These are phyloP conservation scores for Podarcis lilfordi DNA, from an alignment of 2,797 vertebrate species.

Conservation along the genomic window DNA sequence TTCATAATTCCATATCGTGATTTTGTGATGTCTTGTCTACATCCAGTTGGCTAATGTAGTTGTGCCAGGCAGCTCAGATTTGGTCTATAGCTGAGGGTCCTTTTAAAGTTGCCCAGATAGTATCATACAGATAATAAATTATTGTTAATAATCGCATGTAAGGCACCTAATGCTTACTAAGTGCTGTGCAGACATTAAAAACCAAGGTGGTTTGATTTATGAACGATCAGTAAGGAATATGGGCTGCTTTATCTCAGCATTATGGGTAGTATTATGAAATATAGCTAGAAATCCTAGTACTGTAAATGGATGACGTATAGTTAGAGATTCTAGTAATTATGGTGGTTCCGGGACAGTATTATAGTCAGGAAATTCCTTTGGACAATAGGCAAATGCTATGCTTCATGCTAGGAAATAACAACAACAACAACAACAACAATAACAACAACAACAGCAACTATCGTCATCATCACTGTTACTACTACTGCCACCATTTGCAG, in stretches of 20 bases:
- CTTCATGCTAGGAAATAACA: conserved; percentile 27
- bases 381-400: conserved; percentile 53
- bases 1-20: too few relatives aligned
- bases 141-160: not conserved
- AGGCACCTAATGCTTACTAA: too few relatives aligned
- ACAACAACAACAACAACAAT: too few relatives aligned
- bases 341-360: conserved; percentile 77
- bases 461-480: too few relatives aligned
- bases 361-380: conserved; percentile 76
- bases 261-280: conserved; percentile 44
- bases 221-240: not conserved
- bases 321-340: conserved; percentile 55
- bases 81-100: not conserved
- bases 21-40: not conserved
- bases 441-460: too few relatives aligned
- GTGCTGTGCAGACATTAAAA: too few relatives aligned
- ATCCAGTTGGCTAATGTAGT: not conserved
- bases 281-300: conserved; percentile 46
- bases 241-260: not conserved
- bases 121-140: not conserved
- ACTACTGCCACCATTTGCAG: too few relatives aligned
- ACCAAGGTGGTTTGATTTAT: not conserved
- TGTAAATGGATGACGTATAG: conserved; percentile 13
- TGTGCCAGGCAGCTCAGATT: not conserved
- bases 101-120: not conserved